Base-by-base conservation (phyloP, 2,113 vertebrate genomes). In the Sisor rabdophorus region DNA sequence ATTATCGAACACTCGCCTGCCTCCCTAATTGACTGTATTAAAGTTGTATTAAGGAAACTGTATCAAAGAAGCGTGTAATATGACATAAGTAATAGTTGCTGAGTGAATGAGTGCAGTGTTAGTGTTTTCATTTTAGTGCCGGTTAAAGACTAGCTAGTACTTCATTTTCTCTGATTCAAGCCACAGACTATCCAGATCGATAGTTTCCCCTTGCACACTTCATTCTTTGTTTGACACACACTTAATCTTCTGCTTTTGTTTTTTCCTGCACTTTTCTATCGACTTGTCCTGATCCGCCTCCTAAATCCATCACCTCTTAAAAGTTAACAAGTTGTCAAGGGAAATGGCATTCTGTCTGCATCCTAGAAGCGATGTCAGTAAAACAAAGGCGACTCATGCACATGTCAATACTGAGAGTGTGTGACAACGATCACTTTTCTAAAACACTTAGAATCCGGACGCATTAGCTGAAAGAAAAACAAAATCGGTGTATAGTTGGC, bases 251-350 rank as follows among this genome's bases (percentile, higher is more conserved):
- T 56, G 70, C 70, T 58, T 58, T 72, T 72, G 52, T 72, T 72
- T 72, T 44, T 72, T 13, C 28, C 32, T 55, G 54, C 70, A 72
- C 53, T 55, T 72, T 56, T 58, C n/a, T 72, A 72, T 72, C 3
- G 70, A 72, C 70, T 56, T 72, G 53, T 72, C 52, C 53, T 3
- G 20, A 72, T 72, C 30, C 20, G 4, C 20, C 53, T 72, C 32
- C 30, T 72, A 50, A 72, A 72, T 56, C 54, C n/a, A 56, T 72
- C 30, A 72, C 20, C 70, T 30, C 52, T 58, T 72, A 72, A 72
- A 56, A 72, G 54, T 72, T 72, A 72, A 72, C 70, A 72, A 72
- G 70, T 72, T 56, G 53, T 72, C 70, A 72, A 58, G 53, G 70
- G 70, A 72, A 71, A 72, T 55, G 69, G 69, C 30, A 71, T 71